Base-by-base conservation (phyloP, 1,140 invertebrate genomes). In the Holcopasites calliopsidis region DNA sequence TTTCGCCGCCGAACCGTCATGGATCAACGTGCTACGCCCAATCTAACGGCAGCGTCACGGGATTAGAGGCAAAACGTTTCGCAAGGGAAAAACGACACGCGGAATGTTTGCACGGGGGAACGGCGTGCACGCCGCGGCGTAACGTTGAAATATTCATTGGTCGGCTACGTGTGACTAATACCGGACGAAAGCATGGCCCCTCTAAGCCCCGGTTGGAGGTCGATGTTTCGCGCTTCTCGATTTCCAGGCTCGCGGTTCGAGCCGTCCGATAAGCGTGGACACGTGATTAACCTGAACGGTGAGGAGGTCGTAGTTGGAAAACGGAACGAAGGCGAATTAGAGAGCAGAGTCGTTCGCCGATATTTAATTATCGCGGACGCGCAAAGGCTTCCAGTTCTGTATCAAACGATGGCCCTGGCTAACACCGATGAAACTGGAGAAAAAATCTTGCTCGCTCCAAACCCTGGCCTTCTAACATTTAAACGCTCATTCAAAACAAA, bases 111-210 rank as follows among this genome's bases (percentile, higher is more conserved):
- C 33, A 42, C 33, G 57, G 33, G 38, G 35, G 50, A 42, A 62
- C 69, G 58, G 62, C 52, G 60, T 21, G 28, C 28, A 35, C 44
- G 21, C 26, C 21, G 35, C 35, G 4, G n/a, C 4, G 55, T 73
- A 74, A 74, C 71, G 71, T 66, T 74, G 71, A 74, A 74, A 74
- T 74, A 74, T 74, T 74, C 71, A 74, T 74, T 38, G 38, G 61
- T 8, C 61, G 71, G 23, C 28, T 44, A 74, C 71, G 71, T 42
- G 71, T 74, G 61, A 74, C 61, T 74, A 74, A 74, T 74, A 28
- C 50, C 18, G 50, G 44, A 64, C 55, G 50, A 65, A 65, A 66
- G 38, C 62, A 65, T 44, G 62, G 61, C 38, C 38, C n/a, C n/a
- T n/a, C n/a, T n/a, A n/a, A n/a, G n/a, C n/a, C n/a, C n/a, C n/a